A percentile compares a stretch with the other conserved stretches of the same genome.
phyloP scores from a whole-genome alignment of 92 coral and sea anemone genomes.

The Palythoa caribaeorum region DNA sequence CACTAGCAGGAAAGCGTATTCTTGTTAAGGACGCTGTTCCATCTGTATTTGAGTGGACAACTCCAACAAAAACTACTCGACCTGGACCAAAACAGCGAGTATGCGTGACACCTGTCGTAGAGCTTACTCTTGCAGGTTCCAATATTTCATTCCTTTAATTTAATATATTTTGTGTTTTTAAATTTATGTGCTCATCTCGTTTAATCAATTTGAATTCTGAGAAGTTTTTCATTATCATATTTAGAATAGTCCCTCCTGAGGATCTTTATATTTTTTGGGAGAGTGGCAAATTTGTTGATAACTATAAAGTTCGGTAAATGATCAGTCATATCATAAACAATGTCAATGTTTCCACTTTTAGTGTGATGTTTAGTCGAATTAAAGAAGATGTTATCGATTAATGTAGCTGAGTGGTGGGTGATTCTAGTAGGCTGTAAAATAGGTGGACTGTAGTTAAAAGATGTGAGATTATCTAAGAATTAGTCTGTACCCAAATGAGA shows the following conservation, averaged over 20 bases:
- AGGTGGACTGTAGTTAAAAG: not conserved
- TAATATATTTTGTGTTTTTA: not conserved
- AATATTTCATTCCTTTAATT: not conserved
- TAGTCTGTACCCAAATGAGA: not conserved
- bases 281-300: not conserved
- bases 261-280: not conserved
- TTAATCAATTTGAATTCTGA: not conserved
- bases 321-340: not conserved
- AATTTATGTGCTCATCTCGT: not conserved
- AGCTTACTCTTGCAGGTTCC: not conserved
- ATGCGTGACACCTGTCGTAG: not conserved
- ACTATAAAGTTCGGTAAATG: not conserved
- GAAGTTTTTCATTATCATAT: slow-evolving; percentile 1
- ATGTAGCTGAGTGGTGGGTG: not conserved
- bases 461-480: not conserved
- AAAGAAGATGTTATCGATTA: not conserved
- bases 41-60: slow-evolving; percentile 6
- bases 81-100: not conserved
- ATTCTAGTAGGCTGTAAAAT: not conserved
- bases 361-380: not conserved
- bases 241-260: slow-evolving; percentile 1
- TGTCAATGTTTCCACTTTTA: not conserved
- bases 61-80: slow-evolving; percentile 3
- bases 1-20: not conserved
- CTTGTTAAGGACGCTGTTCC: slow-evolving; percentile 1